These are phyloP conservation scores for Seriola aureovittata DNA, from an alignment of 2,113 vertebrate species.

Conservation along the genomic window DNA sequence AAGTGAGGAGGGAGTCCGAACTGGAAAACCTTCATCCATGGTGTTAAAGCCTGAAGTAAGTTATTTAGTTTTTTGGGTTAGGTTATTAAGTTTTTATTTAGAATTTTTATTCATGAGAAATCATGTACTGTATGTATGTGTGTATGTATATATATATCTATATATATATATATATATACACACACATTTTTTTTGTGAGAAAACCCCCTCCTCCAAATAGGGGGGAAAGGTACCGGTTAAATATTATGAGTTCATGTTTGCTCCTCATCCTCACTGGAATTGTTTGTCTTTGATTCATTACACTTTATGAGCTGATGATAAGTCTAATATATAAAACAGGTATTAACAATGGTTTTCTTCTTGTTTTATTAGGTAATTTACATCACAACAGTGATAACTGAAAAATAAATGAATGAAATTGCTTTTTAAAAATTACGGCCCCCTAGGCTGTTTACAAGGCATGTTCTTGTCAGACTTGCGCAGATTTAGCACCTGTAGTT, in stretches of 20 bases:
- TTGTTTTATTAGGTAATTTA: background rate
- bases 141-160: background rate
- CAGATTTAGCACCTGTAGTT: background rate
- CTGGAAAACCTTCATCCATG: background rate
- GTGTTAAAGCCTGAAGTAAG: background rate
- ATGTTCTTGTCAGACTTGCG: no score
- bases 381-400: background rate
- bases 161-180: no score
- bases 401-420: background rate
- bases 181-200: no score
- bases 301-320: background rate
- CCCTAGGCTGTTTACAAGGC: background rate
- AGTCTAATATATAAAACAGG: background rate
- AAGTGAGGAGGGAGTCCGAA: conserved; percentile 18
- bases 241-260: background rate
- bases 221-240: background rate
- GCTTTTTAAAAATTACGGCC: no score
- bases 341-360: background rate
- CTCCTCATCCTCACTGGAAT: background rate
- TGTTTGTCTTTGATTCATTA: background rate
- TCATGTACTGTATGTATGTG: no score
- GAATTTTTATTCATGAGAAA: background rate
- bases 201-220: background rate
- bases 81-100: no score
- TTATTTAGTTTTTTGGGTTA: no score